These are phyloP conservation scores for Pteria penguin DNA, from an alignment of 2,888 invertebrate species.

Conservation along the genomic window DNA sequence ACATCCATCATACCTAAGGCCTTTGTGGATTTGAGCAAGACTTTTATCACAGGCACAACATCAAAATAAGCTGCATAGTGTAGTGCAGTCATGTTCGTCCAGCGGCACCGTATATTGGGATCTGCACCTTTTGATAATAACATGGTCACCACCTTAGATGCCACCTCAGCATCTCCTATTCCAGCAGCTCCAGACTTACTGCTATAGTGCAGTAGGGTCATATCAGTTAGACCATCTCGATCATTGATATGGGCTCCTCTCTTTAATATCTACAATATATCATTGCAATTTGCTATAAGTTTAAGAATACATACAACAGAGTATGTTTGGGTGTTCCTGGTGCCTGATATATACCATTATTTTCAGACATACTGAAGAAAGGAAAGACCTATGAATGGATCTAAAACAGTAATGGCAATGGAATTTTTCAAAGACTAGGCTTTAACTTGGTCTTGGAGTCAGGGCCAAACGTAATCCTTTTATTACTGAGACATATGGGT, in stretches of 20 bases:
- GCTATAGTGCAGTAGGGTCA: slow-evolving; percentile 82
- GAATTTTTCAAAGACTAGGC: no score
- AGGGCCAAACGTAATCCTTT: no score
- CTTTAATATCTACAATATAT: slow-evolving; percentile 78
- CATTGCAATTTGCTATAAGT: no score
- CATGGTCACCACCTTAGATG: slow-evolving; percentile 69
- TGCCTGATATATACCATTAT: no score
- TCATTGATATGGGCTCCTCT: slow-evolving; percentile 81
- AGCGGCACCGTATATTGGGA: slow-evolving; percentile 80
- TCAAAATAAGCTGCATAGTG: slow-evolving; percentile 82
- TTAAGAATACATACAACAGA: no score
- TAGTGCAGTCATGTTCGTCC: slow-evolving; percentile 82
- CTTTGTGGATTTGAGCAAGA: slow-evolving; percentile 77
- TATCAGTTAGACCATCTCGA: slow-evolving; percentile 82
- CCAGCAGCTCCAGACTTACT: slow-evolving; percentile 81
- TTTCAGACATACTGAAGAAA: no score
- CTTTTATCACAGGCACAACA: slow-evolving; percentile 80
- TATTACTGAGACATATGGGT: no score
- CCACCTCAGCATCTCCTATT: slow-evolving; percentile 78
- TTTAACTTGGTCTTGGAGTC: no score
- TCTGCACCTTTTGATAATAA: slow-evolving; percentile 79
- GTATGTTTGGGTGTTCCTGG: no score
- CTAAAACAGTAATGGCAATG: no score
- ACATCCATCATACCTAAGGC: slow-evolving; percentile 74
- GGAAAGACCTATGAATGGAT: no score